phyloP scores from a whole-genome alignment of 2,113 vertebrate species.

The Seriola quinqueradiata region DNA sequence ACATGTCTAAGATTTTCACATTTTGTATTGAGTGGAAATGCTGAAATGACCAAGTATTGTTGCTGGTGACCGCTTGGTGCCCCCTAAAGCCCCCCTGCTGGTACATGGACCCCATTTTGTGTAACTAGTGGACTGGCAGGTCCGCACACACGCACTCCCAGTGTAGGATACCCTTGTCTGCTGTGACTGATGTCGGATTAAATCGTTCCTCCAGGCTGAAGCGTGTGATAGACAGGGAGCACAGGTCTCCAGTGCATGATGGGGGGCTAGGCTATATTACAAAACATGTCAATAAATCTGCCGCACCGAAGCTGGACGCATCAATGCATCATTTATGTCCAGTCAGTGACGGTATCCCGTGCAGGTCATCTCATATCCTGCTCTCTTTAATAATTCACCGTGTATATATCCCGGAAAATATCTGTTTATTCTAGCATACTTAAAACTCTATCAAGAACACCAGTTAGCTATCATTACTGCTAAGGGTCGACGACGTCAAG shows the following conservation, averaged over 20 bases:
- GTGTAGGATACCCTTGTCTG: conserved; percentile 16
- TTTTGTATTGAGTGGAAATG: not conserved
- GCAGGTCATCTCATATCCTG: conserved; percentile 71
- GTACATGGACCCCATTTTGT: conserved; percentile 18
- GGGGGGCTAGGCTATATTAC: conserved; percentile 57
- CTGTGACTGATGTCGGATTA: conserved; percentile 72
- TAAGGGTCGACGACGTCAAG: not conserved
- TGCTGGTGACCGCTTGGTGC: not conserved
- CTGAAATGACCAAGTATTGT: not conserved
- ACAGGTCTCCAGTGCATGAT: conserved; percentile 56
- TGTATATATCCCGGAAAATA: conserved; percentile 68
- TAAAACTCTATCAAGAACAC: conserved; percentile 21
- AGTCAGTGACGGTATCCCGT: conserved; percentile 55
- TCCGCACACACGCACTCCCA: conserved; percentile 16
- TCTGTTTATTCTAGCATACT: conserved; percentile 44
- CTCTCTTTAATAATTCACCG: conserved; percentile 75
- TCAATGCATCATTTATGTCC: conserved; percentile 75
- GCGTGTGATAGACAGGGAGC: conserved; percentile 62
- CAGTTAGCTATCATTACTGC: not conserved
- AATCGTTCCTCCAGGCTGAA: conserved; percentile 68
- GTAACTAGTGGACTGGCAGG: conserved; percentile 12
- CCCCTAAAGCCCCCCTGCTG: not conserved
- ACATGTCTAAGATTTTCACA: not conserved
- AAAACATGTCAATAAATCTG: conserved; percentile 77
- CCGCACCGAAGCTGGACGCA: conserved; percentile 42